Evolutionary conservation across 1,140 invertebrate species (phyloP), one percentile per base, ranked within the genome.

Genomic region (Musca domestica): DNA sequence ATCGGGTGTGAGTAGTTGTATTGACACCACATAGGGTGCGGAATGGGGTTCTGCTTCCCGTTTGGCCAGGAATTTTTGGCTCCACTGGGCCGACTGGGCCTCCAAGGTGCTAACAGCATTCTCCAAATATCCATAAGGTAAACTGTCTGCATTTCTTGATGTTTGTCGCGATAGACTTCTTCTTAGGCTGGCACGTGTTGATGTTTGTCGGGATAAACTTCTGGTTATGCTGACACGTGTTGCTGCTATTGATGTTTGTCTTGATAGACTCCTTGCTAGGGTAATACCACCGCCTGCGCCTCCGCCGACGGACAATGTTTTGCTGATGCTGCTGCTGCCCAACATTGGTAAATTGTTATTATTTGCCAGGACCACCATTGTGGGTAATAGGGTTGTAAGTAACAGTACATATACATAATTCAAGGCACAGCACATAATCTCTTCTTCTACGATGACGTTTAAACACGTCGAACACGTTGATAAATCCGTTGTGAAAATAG

Each of bases 21-120:
- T 75, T 56, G 77, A 79, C 63, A 81, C 81, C 41, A 81, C 78
- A 34, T 76, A 81, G 10, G 80, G 80, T n/a, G 81, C 81, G 25
- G 76, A 74, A 20, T 82, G 77, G 14, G 74, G 73, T 58, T 67
- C 67, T 4, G 81, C 81, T 67, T 80, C 78, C 10, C 71, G 71
- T 64, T 80, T 80, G 65, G 78, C 78, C 67, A 80, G 70, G 20
- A 78, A 76, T 56, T 80, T 77, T 48, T 76, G 74, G 58, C 58
- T 73, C 74, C 78, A 80, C 23, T 74, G 66, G 64, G 77, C 74
- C 67, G 74, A 71, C 41, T 61, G 27, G 3, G 27, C 34, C 20
- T 61, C 19, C n/a, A 61, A 34, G 2, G 27, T 34, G 5, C n/a
- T 10, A 46, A 79, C 72, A 23, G 75, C 72, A 70, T 77, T 77